phyloP scores from a whole-genome alignment of 2,888 invertebrate genomes.

The Leptinotarsa juncta region DNA sequence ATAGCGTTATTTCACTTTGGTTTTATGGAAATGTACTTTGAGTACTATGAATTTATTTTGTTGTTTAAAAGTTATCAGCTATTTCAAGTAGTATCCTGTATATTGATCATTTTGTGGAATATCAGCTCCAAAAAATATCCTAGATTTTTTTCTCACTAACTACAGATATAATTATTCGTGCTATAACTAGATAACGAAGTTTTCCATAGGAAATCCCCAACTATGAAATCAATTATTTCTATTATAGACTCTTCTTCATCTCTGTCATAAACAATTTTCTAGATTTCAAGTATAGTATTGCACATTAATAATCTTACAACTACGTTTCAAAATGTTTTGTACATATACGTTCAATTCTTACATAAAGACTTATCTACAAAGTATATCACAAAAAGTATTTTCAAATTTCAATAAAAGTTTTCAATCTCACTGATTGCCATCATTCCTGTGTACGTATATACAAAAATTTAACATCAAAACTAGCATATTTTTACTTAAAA shows the following conservation, averaged over 20 bases:
- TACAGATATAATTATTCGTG: neutral
- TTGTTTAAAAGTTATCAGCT: too few species aligned
- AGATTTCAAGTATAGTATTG: neutral
- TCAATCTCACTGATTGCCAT: constrained; percentile 9
- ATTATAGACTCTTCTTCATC: neutral
- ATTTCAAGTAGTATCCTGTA: too few species aligned
- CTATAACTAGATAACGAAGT: constrained; percentile 15
- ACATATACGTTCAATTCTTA: constrained; percentile 19
- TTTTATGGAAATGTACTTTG: too few species aligned
- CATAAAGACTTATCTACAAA: constrained; percentile 25
- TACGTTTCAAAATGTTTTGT: neutral
- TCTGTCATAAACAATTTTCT: neutral
- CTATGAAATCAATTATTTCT: neutral
- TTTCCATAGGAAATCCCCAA: constrained; percentile 8
- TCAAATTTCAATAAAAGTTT: neutral
- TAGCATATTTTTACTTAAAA: neutral
- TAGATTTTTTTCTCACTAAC: neutral
- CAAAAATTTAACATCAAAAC: neutral
- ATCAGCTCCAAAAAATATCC: neutral
- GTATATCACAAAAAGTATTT: constrained; percentile 18
- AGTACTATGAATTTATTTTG: too few species aligned
- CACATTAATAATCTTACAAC: constrained; percentile 6
- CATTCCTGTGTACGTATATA: neutral
- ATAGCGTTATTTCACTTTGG: too few species aligned
- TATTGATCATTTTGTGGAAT: neutral